phyloP scores from a whole-genome alignment of 1,140 invertebrate genomes.

The Pseudomyrmex gracilis region DNA sequence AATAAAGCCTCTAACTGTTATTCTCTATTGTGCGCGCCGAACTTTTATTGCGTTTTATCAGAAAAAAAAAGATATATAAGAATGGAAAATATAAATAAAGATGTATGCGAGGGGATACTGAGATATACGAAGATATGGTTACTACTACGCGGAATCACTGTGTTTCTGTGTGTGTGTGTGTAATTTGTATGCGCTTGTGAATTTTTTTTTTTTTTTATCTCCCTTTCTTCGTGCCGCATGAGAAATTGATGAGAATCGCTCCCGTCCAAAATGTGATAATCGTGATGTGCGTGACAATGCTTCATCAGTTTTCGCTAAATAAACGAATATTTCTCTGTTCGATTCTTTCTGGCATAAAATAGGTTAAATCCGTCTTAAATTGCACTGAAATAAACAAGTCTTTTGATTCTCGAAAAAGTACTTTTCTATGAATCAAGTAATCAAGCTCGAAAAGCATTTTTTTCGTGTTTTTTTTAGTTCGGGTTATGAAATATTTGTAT shows the following conservation, averaged over 20 bases:
- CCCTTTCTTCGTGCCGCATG: background rate
- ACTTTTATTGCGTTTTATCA: background rate
- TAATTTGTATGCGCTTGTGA: too few species aligned
- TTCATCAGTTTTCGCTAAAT: conserved; percentile 12
- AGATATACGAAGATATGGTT: conserved; percentile 1
- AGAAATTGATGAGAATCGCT: conserved; percentile 1
- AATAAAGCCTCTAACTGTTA: background rate
- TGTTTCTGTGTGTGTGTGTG: background rate
- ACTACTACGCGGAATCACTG: background rate
- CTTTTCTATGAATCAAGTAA: too few species aligned
- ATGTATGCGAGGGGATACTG: background rate
- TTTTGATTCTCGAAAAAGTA: background rate
- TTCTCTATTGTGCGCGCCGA: background rate
- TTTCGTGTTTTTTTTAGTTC: too few species aligned
- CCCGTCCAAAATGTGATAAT: too few species aligned
- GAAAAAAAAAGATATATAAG: too few species aligned
- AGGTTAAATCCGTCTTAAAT: background rate
- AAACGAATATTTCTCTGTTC: background rate
- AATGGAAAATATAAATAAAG: too few species aligned
- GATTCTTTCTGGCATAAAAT: background rate
- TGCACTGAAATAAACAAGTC: background rate
- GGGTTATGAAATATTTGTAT: too few species aligned
- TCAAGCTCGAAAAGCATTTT: background rate
- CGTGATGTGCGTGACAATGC: background rate
- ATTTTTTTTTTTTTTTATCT: conserved; percentile 10